Base-by-base conservation (phyloP, 92 coral and sea anemone species). In the Parazoanthus atlanticus region DNA sequence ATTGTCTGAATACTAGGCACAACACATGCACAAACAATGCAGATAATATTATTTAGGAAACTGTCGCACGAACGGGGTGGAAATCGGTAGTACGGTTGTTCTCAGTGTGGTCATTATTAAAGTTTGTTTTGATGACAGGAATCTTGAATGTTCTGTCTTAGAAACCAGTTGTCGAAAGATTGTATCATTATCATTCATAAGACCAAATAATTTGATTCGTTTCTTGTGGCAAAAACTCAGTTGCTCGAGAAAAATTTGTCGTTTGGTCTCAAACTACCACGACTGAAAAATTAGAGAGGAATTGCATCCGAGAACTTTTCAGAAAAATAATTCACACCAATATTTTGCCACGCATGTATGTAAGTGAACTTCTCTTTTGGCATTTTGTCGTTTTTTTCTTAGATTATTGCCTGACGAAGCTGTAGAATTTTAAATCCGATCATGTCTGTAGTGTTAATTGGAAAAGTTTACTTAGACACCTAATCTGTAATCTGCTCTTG, bases 21-120 rank as follows among this genome's bases (percentile, higher is more conserved):
- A 15, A n/a, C 83, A 79, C 83, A 79, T 79, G 83, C 65, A 19
- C 15, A 16, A 30, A 79, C 83, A 79, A 79, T 79, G 38, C 36
- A 29, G 26, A 49, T 13, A 74, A 32, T 12, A 16, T 25, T 74
- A 21, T 15, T 15, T 36, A 13, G 9, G 32, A 74, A 74, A 16
- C 8, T 3, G 21, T 31, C 19, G 43, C 40, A 6, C 25, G 25
- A 31, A 9, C 21, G 12, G 19, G 21, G 21, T 8, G 12, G 8
- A 72, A 13, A 3, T 31, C 36, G 36, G 26, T 6, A 28, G 75
- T 72, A n/a, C 9, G 76, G 0, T 72, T 31, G 66, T 3, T 16
- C n/a, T 56, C 4, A 38, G 2, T 40, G 43, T 8, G 4, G 43
- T 11, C 49, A 56, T 15, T 56, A 2, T 56, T 16, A 21, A 25